Evolutionary conservation across 2,888 invertebrate genomes (phyloP).

Genomic region (Polydrusus tereticollis): DNA sequence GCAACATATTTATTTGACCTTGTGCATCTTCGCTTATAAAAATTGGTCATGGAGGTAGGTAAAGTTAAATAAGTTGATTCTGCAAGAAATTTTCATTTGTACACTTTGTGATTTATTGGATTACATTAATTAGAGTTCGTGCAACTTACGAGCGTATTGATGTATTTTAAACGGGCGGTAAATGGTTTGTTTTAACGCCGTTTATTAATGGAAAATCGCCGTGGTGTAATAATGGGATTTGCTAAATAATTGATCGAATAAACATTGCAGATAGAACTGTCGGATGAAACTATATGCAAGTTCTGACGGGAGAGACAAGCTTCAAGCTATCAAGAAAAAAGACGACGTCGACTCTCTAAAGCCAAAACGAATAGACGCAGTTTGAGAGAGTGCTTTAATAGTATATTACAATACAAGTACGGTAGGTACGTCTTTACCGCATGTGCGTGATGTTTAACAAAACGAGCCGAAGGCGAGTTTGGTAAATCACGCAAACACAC

Average conservation of each 20-base stretch:
- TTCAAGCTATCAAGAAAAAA: too few relatives aligned
- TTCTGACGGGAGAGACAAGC: too few relatives aligned
- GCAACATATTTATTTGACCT: slow-evolving; percentile 45
- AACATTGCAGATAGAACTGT: too few relatives aligned
- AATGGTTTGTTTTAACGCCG: not conserved
- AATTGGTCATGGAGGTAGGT: slow-evolving; percentile 45
- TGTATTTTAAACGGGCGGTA: slow-evolving; percentile 20
- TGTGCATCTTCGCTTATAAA: slow-evolving; percentile 43
- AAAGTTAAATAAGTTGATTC: slow-evolving; percentile 44
- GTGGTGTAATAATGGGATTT: not conserved
- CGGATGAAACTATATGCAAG: too few relatives aligned
- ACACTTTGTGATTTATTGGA: slow-evolving; percentile 47
- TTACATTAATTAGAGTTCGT: slow-evolving; percentile 49
- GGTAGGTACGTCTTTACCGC: too few relatives aligned
- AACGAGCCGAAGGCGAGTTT: too few relatives aligned
- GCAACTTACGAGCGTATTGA: slow-evolving; percentile 35
- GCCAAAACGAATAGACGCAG: too few relatives aligned
- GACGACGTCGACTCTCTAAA: too few relatives aligned
- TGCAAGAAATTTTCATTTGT: slow-evolving; percentile 47
- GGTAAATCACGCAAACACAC: too few relatives aligned
- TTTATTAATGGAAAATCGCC: slow-evolving; percentile 1
- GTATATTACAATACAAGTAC: too few relatives aligned
- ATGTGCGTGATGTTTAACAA: too few relatives aligned
- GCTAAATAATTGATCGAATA: not conserved
- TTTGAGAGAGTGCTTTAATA: too few relatives aligned